These are phyloP conservation scores for Calliscelio sp. DNA, from an alignment of 2,888 invertebrate species.

Conservation along the genomic window DNA sequence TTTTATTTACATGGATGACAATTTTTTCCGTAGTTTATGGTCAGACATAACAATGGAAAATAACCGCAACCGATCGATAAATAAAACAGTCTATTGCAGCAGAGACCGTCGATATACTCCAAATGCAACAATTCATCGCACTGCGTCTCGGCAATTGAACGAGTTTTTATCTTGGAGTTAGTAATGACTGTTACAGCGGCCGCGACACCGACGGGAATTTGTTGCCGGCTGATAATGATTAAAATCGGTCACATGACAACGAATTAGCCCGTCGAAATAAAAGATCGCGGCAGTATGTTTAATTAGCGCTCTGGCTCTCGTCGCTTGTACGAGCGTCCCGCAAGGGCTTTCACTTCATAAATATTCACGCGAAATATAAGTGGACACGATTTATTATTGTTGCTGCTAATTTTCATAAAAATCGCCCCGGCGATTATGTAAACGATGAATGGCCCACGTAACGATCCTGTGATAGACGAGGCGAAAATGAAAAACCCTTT, in stretches of 20 bases:
- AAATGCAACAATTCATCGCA: slow-evolving; percentile 42
- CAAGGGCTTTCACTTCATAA: slow-evolving; percentile 69
- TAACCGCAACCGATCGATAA: slow-evolving; percentile 39
- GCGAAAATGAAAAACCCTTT: slow-evolving; percentile 25
- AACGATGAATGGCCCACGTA: slow-evolving; percentile 34
- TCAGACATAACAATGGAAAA: slow-evolving; percentile 56
- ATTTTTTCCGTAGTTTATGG: slow-evolving; percentile 52
- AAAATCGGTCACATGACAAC: slow-evolving; percentile 69
- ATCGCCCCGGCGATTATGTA: slow-evolving; percentile 28
- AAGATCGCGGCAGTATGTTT: slow-evolving; percentile 65
- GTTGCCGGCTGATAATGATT: slow-evolving; percentile 66
- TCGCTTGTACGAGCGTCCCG: slow-evolving; percentile 51
- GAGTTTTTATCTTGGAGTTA: slow-evolving; percentile 60
- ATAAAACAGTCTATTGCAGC: slow-evolving; percentile 45
- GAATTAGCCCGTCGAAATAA: slow-evolving; percentile 69
- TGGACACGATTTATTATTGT: slow-evolving; percentile 63
- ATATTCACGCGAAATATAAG: slow-evolving; percentile 70
- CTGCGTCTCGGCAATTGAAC: slow-evolving; percentile 37
- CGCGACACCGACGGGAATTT: slow-evolving; percentile 65
- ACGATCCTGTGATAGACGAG: slow-evolving; percentile 27
- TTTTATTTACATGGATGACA: slow-evolving; percentile 47
- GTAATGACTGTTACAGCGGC: slow-evolving; percentile 57
- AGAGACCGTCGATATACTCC: slow-evolving; percentile 29
- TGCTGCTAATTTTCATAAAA: slow-evolving; percentile 53
- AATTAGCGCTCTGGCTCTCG: slow-evolving; percentile 64